Evolutionary conservation across 1,140 invertebrate genomes (phyloP), one percentile per base, ranked within the genome.

Genomic region (Diorhabda sublineata): DNA sequence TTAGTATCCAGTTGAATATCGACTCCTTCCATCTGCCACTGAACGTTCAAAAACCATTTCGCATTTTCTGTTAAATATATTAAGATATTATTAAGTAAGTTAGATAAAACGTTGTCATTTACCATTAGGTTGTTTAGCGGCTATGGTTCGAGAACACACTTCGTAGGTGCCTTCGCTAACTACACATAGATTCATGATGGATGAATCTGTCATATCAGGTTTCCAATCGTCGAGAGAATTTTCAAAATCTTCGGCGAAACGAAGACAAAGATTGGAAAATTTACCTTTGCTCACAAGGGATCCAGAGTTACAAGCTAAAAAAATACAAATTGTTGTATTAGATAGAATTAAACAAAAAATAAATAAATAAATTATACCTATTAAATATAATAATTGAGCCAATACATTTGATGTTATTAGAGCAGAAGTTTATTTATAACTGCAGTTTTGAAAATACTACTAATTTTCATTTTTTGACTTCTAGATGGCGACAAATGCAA

Each of bases 11-110:
- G 83, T 81, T 98, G 95, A 67, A 98, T 96, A 78, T 98, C 96
- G 11, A 98, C 95, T 66, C 98, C 98, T 84, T 98, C 94, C 98
- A 99, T 99, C 83, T 98, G 92, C 96, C 97, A 98, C 72, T 95
- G 92, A 1, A 99, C 95, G 81, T 98, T 98, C 43, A 99, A 83
- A 72, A 98, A 89, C 98, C 97, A 99, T 82, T 99, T 98, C 2
- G 97, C 96, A 83, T 98, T 98, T 82, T 95, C 94, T 87, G 58
- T 41, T n/a, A 69, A 69, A 52, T 52, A 52, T 52, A 52, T 52
- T 52, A 8, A 52, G 6, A 52, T 61, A 42, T 41, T 52, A 52
- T 52, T 52, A n/a, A 62, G 11, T 26, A 42, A 57, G 45, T 52
- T 52, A 52, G 3, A n/a, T 52, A n/a, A 8, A 52, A 11, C 41